Evolutionary conservation across 2,113 vertebrate genomes (phyloP).

Genomic region (Lepisosteus oculatus): DNA sequence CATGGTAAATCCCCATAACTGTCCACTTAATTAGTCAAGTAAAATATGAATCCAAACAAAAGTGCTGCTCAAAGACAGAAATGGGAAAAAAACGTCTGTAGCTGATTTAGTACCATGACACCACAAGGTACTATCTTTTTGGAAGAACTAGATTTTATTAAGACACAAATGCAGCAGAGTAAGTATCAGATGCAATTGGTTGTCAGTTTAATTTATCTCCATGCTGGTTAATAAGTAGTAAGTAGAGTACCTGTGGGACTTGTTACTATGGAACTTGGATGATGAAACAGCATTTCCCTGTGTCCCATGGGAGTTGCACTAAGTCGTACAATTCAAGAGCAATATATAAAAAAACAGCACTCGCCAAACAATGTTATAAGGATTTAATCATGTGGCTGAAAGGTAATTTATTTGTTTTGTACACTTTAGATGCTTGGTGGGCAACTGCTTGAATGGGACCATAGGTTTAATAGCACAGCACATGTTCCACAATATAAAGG

Average conservation of each 20-base stretch:
- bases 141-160: constrained; percentile 11
- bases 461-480: neutral
- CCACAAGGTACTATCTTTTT: neutral
- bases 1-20: neutral
- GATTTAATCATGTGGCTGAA: neutral
- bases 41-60: neutral
- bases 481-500: too few relatives aligned
- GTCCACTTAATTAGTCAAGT: neutral
- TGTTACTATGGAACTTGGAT: neutral
- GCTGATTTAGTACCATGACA: constrained; percentile 7
- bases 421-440: neutral
- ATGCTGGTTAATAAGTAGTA: neutral
- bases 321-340: neutral
- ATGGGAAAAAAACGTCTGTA: too few relatives aligned
- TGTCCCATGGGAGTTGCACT: neutral
- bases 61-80: neutral
- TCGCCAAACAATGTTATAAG: neutral
- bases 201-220: constrained; percentile 10
- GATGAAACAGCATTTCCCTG: neutral
- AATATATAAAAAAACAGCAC: neutral
- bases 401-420: neutral
- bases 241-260: neutral
- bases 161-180: neutral
- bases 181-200: constrained; percentile 1
- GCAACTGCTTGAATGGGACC: neutral